phyloP scores from a whole-genome alignment of 2,113 vertebrate species.

The Sylvilagus bachmani region DNA sequence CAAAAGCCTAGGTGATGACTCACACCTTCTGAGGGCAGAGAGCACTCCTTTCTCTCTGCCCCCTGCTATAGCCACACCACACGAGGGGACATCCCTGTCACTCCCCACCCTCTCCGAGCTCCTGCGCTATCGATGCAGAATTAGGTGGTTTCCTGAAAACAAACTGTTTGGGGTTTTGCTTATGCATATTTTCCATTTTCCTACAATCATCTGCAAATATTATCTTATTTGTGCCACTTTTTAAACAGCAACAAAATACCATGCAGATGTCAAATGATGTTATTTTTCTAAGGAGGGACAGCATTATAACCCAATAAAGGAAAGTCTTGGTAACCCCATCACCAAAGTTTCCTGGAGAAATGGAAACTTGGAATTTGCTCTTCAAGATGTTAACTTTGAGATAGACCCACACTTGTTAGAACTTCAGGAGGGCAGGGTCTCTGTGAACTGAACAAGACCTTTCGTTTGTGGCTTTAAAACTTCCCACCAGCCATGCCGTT shows the following conservation, averaged over 20 bases:
- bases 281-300: not conserved
- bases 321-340: not conserved
- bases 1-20: not conserved
- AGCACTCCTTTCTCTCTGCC: not conserved
- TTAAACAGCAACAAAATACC: not conserved
- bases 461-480: not conserved
- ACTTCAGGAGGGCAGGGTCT: not conserved
- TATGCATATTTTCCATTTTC: conserved; percentile 30
- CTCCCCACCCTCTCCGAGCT: not conserved
- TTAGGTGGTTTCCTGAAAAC: not conserved
- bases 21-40: not conserved
- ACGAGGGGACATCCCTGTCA: not conserved
- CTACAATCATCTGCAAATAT: not conserved
- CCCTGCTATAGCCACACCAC: too few relatives aligned
- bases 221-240: not conserved
- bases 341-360: not conserved
- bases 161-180: conserved; percentile 1
- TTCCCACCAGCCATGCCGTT: not conserved
- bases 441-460: not conserved
- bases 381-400: not conserved
- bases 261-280: not conserved
- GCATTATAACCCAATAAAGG: not conserved
- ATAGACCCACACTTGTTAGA: not conserved
- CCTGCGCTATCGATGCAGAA: not conserved
- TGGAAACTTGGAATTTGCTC: not conserved